phyloP scores from a whole-genome alignment of 2,113 vertebrate species.

The Lipophrys pholis region DNA sequence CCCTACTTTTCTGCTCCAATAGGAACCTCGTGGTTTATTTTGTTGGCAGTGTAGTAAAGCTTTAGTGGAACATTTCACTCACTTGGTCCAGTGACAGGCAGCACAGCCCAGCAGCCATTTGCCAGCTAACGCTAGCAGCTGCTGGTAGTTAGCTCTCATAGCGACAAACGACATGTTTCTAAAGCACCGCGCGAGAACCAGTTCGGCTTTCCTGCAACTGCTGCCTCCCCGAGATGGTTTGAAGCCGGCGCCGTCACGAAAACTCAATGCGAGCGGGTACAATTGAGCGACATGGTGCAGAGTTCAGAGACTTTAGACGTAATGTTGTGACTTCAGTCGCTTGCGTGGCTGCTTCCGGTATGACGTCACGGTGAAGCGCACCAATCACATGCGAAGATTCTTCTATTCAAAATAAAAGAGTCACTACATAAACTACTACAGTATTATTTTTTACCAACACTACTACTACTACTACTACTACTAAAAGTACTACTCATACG shows the following conservation, averaged over 20 bases:
- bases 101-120: slow-evolving; percentile 44
- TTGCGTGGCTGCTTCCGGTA: slow-evolving; percentile 65
- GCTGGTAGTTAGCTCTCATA: slow-evolving; percentile 45
- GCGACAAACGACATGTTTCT: slow-evolving; percentile 48
- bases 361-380: too few relatives aligned
- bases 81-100: slow-evolving; percentile 56
- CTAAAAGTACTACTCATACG: too few relatives aligned
- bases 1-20: too few relatives aligned
- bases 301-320: slow-evolving; percentile 13
- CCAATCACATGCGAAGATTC: too few relatives aligned
- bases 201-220: not conserved
- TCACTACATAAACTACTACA: too few relatives aligned
- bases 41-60: too few relatives aligned
- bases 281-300: not conserved
- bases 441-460: too few relatives aligned
- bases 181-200: not conserved
- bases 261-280: not conserved
- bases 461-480: too few relatives aligned
- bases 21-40: too few relatives aligned
- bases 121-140: slow-evolving; percentile 36
- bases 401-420: too few relatives aligned
- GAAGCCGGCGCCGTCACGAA: not conserved
- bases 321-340: slow-evolving; percentile 68
- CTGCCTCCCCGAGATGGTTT: not conserved
- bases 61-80: not conserved